Conservation (phyloP, 1,140 invertebrate species). For the Drosophila eugracilis region DNA sequence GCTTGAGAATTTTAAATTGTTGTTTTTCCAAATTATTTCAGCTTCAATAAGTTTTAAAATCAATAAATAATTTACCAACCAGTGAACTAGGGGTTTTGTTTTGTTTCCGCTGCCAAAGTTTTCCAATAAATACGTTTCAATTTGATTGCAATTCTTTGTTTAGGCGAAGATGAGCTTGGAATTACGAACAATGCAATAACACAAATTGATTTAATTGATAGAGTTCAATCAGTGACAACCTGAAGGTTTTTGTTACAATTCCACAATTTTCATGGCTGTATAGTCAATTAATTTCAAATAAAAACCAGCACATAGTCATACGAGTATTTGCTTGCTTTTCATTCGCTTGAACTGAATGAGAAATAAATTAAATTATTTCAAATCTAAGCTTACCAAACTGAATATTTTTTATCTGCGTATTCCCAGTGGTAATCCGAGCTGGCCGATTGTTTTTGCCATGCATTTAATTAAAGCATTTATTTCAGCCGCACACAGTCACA, state of each 20-base stretch:
- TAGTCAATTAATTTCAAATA: slow-evolving; percentile 24
- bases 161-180: slow-evolving; percentile 2
- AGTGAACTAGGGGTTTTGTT: slow-evolving; percentile 12
- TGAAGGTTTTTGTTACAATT: slow-evolving; percentile 12
- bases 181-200: slow-evolving; percentile 7
- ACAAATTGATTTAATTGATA: slow-evolving; percentile 21
- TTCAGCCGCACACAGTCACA: slow-evolving; percentile 25
- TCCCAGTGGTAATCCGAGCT: slow-evolving; percentile 64
- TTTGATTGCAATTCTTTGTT: neutral
- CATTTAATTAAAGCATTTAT: slow-evolving; percentile 56
- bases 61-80: slow-evolving; percentile 40
- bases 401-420: slow-evolving; percentile 7
- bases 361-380: slow-evolving; percentile 12
- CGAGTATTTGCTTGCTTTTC: slow-evolving; percentile 2
- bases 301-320: slow-evolving; percentile 1
- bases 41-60: slow-evolving; percentile 19
- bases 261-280: slow-evolving; percentile 1
- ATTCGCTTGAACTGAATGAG: neutral
- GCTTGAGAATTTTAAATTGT: slow-evolving; percentile 21
- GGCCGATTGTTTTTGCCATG: slow-evolving; percentile 36
- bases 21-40: slow-evolving; percentile 27
- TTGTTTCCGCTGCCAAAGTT: slow-evolving; percentile 13
- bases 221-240: slow-evolving; percentile 7
- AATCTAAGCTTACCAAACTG: slow-evolving; percentile 42
- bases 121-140: slow-evolving; percentile 1